These are phyloP conservation scores for Sylvicapra grimmia DNA, from an alignment of 2,113 vertebrate genomes.

Conservation along the genomic window DNA sequence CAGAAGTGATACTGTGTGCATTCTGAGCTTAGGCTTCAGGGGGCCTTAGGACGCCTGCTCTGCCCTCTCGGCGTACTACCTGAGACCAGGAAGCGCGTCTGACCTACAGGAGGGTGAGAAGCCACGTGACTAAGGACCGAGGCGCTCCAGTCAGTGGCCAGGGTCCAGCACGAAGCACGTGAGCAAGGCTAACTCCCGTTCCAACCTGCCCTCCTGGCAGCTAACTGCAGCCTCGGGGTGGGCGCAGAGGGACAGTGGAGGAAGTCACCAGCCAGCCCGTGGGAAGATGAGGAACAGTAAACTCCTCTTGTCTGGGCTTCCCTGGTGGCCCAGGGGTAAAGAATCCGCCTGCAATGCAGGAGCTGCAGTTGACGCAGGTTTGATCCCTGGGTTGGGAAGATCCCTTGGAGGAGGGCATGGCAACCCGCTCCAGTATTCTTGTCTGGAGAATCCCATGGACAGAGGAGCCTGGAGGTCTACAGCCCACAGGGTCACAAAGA, in stretches of 20 bases:
- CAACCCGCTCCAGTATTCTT: not conserved
- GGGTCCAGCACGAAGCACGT: not conserved
- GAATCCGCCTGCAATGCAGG: not conserved
- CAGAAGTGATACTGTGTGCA: not conserved
- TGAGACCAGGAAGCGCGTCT: not conserved
- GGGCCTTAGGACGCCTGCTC: not conserved
- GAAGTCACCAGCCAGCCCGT: too few relatives aligned
- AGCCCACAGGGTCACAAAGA: not conserved
- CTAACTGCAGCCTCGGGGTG: fast-evolving
- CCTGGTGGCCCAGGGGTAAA: not conserved
- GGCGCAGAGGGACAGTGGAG: not conserved
- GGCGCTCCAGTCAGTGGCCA: not conserved
- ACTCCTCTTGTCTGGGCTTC: not conserved
- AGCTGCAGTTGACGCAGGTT: not conserved
- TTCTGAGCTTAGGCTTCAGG: not conserved
- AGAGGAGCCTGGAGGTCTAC: not conserved
- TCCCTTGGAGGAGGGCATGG: not conserved
- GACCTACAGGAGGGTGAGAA: not conserved
- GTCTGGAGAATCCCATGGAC: not conserved
- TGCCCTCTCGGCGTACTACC: not conserved
- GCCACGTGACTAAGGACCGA: fast-evolving
- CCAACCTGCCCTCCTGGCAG: not conserved
- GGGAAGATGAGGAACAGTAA: not conserved
- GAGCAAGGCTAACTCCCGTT: fast-evolving
- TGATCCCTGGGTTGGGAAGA: not conserved